Evolutionary conservation across 2,888 invertebrate genomes (phyloP).

Genomic region (Lepeophtheirus nordmannii): DNA sequence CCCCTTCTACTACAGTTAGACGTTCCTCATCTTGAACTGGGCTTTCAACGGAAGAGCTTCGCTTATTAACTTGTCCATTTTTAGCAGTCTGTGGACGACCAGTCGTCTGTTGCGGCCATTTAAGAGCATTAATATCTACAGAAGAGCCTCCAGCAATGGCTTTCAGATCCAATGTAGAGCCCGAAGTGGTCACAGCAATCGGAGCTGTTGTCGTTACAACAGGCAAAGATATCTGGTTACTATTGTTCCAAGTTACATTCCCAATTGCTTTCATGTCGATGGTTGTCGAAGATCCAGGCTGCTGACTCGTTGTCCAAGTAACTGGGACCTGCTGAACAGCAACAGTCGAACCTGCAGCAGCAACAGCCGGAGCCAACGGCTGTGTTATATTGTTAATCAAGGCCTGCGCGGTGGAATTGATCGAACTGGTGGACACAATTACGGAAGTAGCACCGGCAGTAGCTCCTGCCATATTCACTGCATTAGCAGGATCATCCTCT

Average conservation of each 20-base stretch:
- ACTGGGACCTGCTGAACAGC: background rate
- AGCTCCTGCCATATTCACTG: slow-evolving; percentile 6
- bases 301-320: background rate
- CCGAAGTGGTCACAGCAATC: background rate
- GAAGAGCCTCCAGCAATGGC: slow-evolving; percentile 3
- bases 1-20: slow-evolving; percentile 20
- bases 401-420: slow-evolving; percentile 10
- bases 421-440: background rate
- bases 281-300: background rate
- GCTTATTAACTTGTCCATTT: background rate
- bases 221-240: background rate
- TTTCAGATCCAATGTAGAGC: background rate
- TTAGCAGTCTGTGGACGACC: background rate
- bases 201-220: slow-evolving; percentile 5
- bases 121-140: slow-evolving; percentile 18
- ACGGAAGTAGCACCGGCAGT: background rate
- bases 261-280: slow-evolving; percentile 24
- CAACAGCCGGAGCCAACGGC: slow-evolving; percentile 7
- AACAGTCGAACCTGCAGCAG: background rate
- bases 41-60: slow-evolving; percentile 17
- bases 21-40: slow-evolving; percentile 19
- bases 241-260: slow-evolving; percentile 10
- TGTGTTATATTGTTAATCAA: slow-evolving; percentile 16
- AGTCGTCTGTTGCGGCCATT: slow-evolving; percentile 8
- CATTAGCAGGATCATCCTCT: background rate